phyloP scores from a whole-genome alignment of 2,797 vertebrate genomes.

The Hyperoplus lanceolatus region DNA sequence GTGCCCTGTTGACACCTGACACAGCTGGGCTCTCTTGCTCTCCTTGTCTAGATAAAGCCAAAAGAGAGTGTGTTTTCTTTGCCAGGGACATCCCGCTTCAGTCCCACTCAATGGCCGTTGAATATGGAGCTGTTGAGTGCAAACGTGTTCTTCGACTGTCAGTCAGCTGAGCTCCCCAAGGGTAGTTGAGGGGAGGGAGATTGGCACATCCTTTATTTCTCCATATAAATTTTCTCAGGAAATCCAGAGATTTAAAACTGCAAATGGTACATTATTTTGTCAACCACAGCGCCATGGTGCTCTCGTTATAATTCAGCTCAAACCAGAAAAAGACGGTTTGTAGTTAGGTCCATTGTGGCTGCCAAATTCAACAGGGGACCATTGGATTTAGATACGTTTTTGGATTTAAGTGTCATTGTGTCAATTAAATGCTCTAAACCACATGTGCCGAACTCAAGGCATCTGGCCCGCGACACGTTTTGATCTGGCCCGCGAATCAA shows the following conservation, averaged over 20 bases:
- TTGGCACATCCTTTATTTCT: background rate
- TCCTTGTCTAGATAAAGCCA: slow-evolving; percentile 24
- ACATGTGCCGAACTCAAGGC: too few relatives aligned
- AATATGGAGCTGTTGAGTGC: slow-evolving; percentile 11
- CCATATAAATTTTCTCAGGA: background rate
- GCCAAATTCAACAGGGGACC: background rate
- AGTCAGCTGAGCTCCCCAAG: background rate
- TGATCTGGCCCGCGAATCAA: too few relatives aligned
- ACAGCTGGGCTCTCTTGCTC: slow-evolving; percentile 1
- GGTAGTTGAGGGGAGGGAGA: background rate
- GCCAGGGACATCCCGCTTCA: slow-evolving; percentile 20
- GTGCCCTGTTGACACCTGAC: slow-evolving; percentile 30
- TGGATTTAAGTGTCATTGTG: slow-evolving; percentile 9
- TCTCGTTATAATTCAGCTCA: background rate
- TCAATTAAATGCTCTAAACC: slow-evolving; percentile 7
- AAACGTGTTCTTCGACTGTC: slow-evolving; percentile 22
- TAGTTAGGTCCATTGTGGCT: background rate
- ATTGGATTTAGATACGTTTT: background rate
- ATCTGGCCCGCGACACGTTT: too few relatives aligned
- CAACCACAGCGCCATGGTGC: too few relatives aligned
- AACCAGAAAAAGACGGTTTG: background rate
- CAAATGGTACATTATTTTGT: background rate
- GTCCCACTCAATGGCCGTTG: slow-evolving; percentile 29
- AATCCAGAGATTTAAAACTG: background rate
- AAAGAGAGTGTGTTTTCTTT: background rate